A percentile compares a stretch with the other conserved stretches of the same genome.
Evolutionary conservation across 2,113 vertebrate species (phyloP).

Genomic region (Oophaga pumilio): DNA sequence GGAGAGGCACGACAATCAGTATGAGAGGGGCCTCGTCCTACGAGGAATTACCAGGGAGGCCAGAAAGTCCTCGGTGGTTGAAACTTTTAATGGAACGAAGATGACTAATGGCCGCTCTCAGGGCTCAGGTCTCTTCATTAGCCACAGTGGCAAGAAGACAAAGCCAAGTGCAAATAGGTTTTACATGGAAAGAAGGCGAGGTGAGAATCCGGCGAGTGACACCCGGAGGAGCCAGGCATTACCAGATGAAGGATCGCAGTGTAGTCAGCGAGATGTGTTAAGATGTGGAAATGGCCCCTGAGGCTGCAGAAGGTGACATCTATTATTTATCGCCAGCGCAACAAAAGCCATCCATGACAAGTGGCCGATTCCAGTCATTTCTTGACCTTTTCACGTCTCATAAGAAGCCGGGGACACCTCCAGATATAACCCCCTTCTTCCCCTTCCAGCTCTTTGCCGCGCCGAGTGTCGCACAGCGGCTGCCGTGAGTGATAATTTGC

Average conservation of each 20-base stretch:
- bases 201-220: constrained; percentile 12
- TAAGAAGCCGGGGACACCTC: constrained; percentile 13
- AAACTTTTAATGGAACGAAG: too few species aligned
- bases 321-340: constrained; percentile 51
- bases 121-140: too few species aligned
- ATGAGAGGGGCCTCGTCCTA: background rate
- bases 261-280: constrained; percentile 26
- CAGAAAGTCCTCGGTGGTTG: too few species aligned
- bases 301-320: constrained; percentile 3
- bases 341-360: constrained; percentile 54
- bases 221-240: background rate
- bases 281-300: background rate
- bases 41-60: background rate
- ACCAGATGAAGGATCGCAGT: background rate
- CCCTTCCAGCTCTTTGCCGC: fast-evolving
- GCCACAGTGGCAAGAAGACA: background rate
- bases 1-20: background rate
- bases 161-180: background rate
- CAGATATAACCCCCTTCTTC: background rate
- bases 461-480: background rate
- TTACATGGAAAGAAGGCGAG: constrained; percentile 6
- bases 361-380: constrained; percentile 47
- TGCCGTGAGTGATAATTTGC: constrained; percentile 54
- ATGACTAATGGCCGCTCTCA: too few species aligned
- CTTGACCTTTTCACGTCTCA: background rate